Evolutionary conservation across 2,113 vertebrate genomes (phyloP).

Genomic region (Brevimyrus niger): DNA sequence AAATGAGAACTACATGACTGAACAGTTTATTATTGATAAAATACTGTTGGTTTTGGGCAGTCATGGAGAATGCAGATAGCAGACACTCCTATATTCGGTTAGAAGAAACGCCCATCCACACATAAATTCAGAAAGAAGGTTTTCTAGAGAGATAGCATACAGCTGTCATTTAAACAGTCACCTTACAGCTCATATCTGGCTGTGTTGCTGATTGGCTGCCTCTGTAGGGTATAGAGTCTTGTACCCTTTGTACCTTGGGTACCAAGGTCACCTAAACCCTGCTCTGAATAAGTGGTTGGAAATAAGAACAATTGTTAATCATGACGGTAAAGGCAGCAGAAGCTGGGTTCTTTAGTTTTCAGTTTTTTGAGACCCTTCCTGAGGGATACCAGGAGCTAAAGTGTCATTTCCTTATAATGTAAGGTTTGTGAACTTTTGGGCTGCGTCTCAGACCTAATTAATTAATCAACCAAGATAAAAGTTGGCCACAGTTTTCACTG

Average conservation of each 20-base stretch:
- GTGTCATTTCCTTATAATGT: neutral
- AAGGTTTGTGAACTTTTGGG: neutral
- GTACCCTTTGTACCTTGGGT: neutral
- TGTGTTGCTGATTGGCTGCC: neutral
- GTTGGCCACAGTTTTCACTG: neutral
- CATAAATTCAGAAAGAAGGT: neutral
- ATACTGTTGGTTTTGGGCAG: neutral
- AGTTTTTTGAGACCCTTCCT: neutral
- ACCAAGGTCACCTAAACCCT: neutral
- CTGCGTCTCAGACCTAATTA: neutral
- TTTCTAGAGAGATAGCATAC: neutral
- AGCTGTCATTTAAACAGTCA: neutral
- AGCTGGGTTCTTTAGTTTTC: neutral
- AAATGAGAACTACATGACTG: neutral
- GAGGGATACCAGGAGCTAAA: neutral
- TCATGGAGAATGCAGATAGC: neutral
- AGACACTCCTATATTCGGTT: neutral
- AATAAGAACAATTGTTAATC: neutral
- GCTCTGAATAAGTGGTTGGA: neutral
- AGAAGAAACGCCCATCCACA: neutral
- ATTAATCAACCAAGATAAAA: neutral
- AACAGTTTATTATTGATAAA: neutral
- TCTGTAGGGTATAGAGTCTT: neutral
- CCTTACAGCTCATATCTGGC: neutral
- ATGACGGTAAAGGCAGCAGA: neutral